Evolutionary conservation across 1,140 invertebrate genomes (phyloP), one percentile per base, ranked within the genome.

Genomic region (Cotesia chilonis): DNA sequence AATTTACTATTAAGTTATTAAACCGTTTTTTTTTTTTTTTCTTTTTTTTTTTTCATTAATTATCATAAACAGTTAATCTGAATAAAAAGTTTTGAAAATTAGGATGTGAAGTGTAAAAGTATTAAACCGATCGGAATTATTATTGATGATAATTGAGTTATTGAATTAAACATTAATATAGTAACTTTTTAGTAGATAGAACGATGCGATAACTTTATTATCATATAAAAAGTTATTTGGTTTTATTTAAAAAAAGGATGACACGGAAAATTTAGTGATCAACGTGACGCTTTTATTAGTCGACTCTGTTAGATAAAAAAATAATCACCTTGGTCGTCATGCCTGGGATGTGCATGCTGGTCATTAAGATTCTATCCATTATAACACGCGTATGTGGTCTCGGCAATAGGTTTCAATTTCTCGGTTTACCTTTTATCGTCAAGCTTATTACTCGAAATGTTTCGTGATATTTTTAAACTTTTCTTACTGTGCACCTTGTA

Each of bases 391-490:
- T 36, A 47, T 63, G 60, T 63, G 60, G 60, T 28, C 9, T n/a
- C 3, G 60, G 35, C 60, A 63, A 63, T 63, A 20, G 64, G 47
- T 51, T 66, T 66, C 38, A 66, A 66, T 66, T 66, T 63, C 60
- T 63, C 60, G 60, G 12, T 38, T 63, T 41, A 36, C 36, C 37
- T 37, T 28, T 66, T 41, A 14, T 66, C 9, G 47, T 20, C 20
- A 41, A 6, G 37, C 64, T 17, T 20, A 51, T 66, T 66, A 66
- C 17, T 17, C 28, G 7, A 63, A n/a, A 41, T 4, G 37, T 41
- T 47, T 51, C 14, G 51, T 52, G 41, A 66, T 66, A 28, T 64
- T 52, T 66, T n/a, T 47, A 10, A 10, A 1, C 9, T 4, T 47
- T 51, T 47, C 1, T 66, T 51, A 14, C 17, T 20, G 28, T 28